phyloP scores from a whole-genome alignment of 2,113 vertebrate species.

The Felis catus region DNA sequence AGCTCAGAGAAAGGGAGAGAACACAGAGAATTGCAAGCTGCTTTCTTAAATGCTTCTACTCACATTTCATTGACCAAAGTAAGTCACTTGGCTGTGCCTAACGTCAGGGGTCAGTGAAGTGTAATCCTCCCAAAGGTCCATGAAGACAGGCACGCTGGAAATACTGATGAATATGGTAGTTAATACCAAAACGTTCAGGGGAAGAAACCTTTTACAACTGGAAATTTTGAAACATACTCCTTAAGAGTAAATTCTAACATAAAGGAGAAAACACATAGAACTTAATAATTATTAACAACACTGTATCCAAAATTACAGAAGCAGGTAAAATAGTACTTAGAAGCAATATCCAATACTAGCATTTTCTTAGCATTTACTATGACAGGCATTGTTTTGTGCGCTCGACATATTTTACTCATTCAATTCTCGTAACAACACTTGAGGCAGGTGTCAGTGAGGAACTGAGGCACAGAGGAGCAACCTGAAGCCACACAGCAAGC shows the following conservation, averaged over 20 bases:
- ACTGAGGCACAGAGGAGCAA: not conserved
- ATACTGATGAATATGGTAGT: not conserved
- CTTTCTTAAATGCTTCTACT: not conserved
- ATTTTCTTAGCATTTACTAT: not conserved
- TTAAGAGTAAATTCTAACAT: constrained; percentile 3
- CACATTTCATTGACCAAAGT: not conserved
- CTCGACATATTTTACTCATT: not conserved
- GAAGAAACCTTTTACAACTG: not conserved
- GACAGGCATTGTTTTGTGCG: not conserved
- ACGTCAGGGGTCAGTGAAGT: not conserved
- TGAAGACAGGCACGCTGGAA: not conserved
- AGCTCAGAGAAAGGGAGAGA: not conserved
- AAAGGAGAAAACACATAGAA: constrained; percentile 9
- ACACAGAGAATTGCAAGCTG: not conserved
- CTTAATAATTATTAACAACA: not conserved
- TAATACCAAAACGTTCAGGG: not conserved
- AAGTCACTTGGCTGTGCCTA: not conserved
- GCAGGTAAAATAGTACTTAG: not conserved
- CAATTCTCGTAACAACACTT: not conserved
- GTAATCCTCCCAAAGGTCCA: not conserved
- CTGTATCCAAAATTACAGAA: not conserved
- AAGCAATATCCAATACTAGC: not conserved
- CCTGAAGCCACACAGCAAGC: not conserved
- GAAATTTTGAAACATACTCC: not conserved
- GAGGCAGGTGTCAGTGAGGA: not conserved